Conservation (phyloP, 2,113 vertebrate species). For the Pelvicachromis taeniatus region DNA sequence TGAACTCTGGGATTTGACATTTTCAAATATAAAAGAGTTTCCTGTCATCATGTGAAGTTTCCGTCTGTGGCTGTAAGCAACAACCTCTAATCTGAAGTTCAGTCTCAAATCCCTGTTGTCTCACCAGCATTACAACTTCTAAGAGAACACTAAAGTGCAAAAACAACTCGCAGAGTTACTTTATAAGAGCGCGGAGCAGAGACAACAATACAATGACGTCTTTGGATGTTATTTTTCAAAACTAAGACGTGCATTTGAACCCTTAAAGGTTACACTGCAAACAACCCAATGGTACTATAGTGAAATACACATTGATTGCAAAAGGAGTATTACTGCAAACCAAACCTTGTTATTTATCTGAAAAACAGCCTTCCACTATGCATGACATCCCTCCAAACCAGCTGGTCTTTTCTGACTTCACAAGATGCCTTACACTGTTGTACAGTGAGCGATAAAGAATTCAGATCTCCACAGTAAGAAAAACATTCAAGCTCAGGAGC, state of each 20-base stretch:
- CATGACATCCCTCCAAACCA: not conserved
- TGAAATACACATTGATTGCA: slow-evolving; percentile 11
- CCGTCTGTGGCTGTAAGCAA: not conserved
- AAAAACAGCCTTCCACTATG: not conserved
- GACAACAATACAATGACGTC: not conserved
- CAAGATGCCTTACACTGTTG: not conserved
- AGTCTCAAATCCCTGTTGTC: slow-evolving; percentile 13
- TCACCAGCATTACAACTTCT: slow-evolving; percentile 1
- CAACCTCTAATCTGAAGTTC: slow-evolving; percentile 29
- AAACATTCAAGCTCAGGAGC: slow-evolving; percentile 23
- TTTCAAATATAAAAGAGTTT: slow-evolving; percentile 16
- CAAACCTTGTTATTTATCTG: slow-evolving; percentile 12
- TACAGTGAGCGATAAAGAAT: slow-evolving; percentile 25
- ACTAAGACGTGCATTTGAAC: not conserved
- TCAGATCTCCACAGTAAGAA: slow-evolving; percentile 25
- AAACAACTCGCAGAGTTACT: slow-evolving; percentile 2
- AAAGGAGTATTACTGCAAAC: not conserved
- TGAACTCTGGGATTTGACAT: slow-evolving; percentile 29
- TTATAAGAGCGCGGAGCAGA: not conserved
- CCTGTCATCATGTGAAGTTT: slow-evolving; percentile 9
- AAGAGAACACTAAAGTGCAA: slow-evolving; percentile 19
- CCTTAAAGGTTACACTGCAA: slow-evolving; percentile 8
- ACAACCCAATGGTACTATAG: not conserved
- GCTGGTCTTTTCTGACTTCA: slow-evolving; percentile 11
- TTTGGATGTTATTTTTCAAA: slow-evolving; percentile 11